Percentiles rank a stretch among this genome's conserved stretches.
These are phyloP conservation scores for Platypus cylindrus DNA, from an alignment of 2,888 invertebrate species.

Conservation along the genomic window DNA sequence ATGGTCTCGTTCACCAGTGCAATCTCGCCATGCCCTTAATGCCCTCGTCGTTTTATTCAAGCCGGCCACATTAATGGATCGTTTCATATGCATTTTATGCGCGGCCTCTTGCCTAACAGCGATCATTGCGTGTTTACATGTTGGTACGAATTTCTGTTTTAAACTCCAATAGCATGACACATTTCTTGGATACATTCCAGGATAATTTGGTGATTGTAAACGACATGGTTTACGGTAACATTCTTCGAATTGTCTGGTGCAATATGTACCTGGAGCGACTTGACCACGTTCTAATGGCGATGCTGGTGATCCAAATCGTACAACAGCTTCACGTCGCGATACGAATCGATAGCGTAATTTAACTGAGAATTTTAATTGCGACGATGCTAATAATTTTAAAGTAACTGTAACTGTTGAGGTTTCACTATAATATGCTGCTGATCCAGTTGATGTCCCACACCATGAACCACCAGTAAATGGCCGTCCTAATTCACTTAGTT, in stretches of 20 bases:
- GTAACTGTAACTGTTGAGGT: slow-evolving; percentile 80
- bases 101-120: slow-evolving; percentile 66
- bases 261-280: slow-evolving; percentile 49
- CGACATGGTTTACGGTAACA: slow-evolving; percentile 76
- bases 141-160: slow-evolving; percentile 72
- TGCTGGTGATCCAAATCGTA: slow-evolving; percentile 62
- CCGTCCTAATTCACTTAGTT: slow-evolving; percentile 72
- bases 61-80: slow-evolving; percentile 52
- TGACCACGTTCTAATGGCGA: slow-evolving; percentile 72
- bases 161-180: slow-evolving; percentile 85
- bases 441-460: slow-evolving; percentile 73
- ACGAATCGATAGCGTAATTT: slow-evolving; percentile 71
- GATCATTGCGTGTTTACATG: slow-evolving; percentile 85
- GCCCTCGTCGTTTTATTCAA: slow-evolving; percentile 56
- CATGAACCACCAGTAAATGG: slow-evolving; percentile 83
- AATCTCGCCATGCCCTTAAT: slow-evolving; percentile 71
- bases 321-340: slow-evolving; percentile 64
- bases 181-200: slow-evolving; percentile 78
- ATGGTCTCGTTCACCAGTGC: slow-evolving; percentile 69
- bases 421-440: slow-evolving; percentile 80
- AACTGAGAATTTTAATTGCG: slow-evolving; percentile 68
- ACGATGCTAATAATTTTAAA: slow-evolving; percentile 61
- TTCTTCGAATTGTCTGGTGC: slow-evolving; percentile 73
- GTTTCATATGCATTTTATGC: slow-evolving; percentile 59
- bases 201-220: slow-evolving; percentile 82